Evolutionary conservation across 1,140 invertebrate genomes (phyloP), one percentile per base, ranked within the genome.

Genomic region (Heliconius himera): DNA sequence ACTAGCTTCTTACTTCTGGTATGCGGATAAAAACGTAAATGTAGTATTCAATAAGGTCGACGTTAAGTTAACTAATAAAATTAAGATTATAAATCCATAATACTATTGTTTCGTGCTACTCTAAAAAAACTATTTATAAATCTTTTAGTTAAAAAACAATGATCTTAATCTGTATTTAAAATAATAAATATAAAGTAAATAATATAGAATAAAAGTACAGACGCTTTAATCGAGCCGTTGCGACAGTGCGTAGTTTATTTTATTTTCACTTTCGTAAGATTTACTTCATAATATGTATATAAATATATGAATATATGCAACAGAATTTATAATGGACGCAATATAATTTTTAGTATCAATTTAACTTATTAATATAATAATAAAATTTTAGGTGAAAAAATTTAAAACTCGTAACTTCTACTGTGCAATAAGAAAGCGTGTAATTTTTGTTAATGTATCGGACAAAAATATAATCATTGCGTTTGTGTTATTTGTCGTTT

Each of bases 301-400:
- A 22, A n/a, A 22, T 66, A 22, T n/a, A 56, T 22, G 13, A 66
- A 66, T 66, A 29, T 66, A 66, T 26, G n/a, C 60, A 66, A 66
- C 9, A 66, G 6, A 1, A 22, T 29, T 29, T 13, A 13, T 56
- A 60, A 60, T 60, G 54, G 8, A n/a, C 8, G n/a, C n/a, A n/a
- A 60, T 60, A 60, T 60, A 60, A 26, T 26, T 66, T 66, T 66
- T 66, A 29, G 11, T 66, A 66, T 66, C 9, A 66, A 66, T 66
- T 26, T 66, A 66, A 66, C 22, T 26, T 66, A 66, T 66, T 66
- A 26, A 29, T 66, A 66, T 66, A 66, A 26, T 66, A 26, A 66
- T 26, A 66, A 29, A 66, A 13, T 13, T 66, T 66, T 1, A 29
- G 6, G 26, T 66, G 13, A 66, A 66, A 66, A 66, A 66, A 66